These are phyloP conservation scores for Lanistes nyassanus DNA, from an alignment of 1,140 invertebrate genomes.

Conservation along the genomic window DNA sequence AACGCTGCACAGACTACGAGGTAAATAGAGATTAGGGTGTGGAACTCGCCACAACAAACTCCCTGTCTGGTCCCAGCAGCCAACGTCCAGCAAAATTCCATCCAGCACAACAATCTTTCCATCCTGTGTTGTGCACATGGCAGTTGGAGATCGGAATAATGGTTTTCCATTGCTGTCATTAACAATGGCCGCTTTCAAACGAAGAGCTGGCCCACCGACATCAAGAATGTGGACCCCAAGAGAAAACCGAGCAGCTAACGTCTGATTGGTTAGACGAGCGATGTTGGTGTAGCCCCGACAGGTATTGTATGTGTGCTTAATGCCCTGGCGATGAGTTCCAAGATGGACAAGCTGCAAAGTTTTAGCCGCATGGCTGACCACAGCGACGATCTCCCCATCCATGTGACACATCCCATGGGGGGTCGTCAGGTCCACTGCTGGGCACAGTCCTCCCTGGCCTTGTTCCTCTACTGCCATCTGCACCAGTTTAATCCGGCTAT, in stretches of 20 bases:
- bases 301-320: constrained; percentile 19
- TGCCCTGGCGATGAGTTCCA: neutral
- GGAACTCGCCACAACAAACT: neutral
- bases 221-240: constrained; percentile 16
- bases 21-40: constrained; percentile 7
- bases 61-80: constrained; percentile 19
- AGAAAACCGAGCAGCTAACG: constrained; percentile 17
- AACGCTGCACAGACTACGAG: constrained; percentile 14
- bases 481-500: constrained; percentile 20
- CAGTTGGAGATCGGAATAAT: constrained; percentile 11
- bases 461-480: neutral
- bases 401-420: constrained; percentile 21
- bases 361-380: constrained; percentile 20
- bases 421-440: constrained; percentile 3
- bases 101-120: constrained; percentile 18
- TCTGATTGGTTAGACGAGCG: neutral
- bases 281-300: constrained; percentile 15
- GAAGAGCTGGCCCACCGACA: constrained; percentile 13
- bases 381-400: constrained; percentile 7
- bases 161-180: constrained; percentile 22
- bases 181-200: constrained; percentile 13
- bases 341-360: constrained; percentile 15
- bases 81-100: neutral
- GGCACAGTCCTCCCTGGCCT: constrained; percentile 16
- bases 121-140: constrained; percentile 20